Percentiles rank a stretch among this genome's conserved stretches.
These are phyloP conservation scores for Xenopus tropicalis DNA, from an alignment of 2,113 vertebrate species.

Conservation along the genomic window UCB_Xtro_10.0 CM004443.2:20596501-20597000, in stretches of 20 bases:
- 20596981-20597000: too few relatives aligned
- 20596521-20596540: too few relatives aligned
- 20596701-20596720: constrained; percentile 19
- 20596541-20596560: too few relatives aligned
- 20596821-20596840: constrained; percentile 2
- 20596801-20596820: constrained; percentile 20
- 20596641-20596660: constrained; percentile 7
- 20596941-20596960: too few relatives aligned
- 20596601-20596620: too few relatives aligned
- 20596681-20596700: constrained; percentile 3
- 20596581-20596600: too few relatives aligned
- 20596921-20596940: not conserved
- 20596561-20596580: too few relatives aligned
- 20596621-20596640: too few relatives aligned
- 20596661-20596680: not conserved
- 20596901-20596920: not conserved
- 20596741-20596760: constrained; percentile 19
- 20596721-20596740: constrained; percentile 28
- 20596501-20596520: too few relatives aligned
- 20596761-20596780: constrained; percentile 19
- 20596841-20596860: constrained; percentile 15
- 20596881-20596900: not conserved
- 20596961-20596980: too few relatives aligned
- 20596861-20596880: too few relatives aligned
- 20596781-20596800: constrained; percentile 32